Evolutionary conservation across 2,888 invertebrate species (phyloP).

Genomic region (Troides aeacus): DNA sequence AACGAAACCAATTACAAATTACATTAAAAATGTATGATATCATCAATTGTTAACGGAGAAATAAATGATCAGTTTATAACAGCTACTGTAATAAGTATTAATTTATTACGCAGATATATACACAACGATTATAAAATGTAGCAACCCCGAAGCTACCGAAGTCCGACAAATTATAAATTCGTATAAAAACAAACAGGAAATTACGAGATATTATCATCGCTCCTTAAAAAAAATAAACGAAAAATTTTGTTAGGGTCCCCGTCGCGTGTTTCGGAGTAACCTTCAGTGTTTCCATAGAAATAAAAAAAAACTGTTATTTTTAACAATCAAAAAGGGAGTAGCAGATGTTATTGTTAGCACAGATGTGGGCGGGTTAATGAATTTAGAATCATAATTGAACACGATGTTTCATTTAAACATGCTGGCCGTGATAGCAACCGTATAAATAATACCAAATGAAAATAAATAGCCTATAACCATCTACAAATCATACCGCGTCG

Average conservation of each 20-base stretch:
- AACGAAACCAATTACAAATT: constrained; percentile 15
- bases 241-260: constrained; percentile 22
- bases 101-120: constrained; percentile 16
- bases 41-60: constrained; percentile 17
- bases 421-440: too few relatives aligned
- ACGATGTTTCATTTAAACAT: too few relatives aligned
- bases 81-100: constrained; percentile 10
- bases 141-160: constrained; percentile 28
- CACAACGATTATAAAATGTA: constrained; percentile 15
- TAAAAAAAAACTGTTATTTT: constrained; percentile 2
- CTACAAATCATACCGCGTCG: too few relatives aligned
- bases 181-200: constrained; percentile 31
- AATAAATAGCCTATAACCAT: too few relatives aligned
- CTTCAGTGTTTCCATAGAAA: constrained; percentile 11
- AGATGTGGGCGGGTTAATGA: not conserved
- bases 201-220: constrained; percentile 31
- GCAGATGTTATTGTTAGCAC: not conserved
- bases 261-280: constrained; percentile 15
- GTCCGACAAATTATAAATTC: constrained; percentile 33
- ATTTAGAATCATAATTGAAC: too few relatives aligned
- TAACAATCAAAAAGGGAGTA: not conserved
- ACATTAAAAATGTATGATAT: constrained; percentile 19
- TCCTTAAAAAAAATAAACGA: constrained; percentile 29
- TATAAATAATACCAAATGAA: too few relatives aligned
- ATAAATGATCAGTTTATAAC: constrained; percentile 17